These are phyloP conservation scores for Agrilus cyanescens DNA, from an alignment of 2,888 invertebrate genomes.

Conservation along the genomic window DNA sequence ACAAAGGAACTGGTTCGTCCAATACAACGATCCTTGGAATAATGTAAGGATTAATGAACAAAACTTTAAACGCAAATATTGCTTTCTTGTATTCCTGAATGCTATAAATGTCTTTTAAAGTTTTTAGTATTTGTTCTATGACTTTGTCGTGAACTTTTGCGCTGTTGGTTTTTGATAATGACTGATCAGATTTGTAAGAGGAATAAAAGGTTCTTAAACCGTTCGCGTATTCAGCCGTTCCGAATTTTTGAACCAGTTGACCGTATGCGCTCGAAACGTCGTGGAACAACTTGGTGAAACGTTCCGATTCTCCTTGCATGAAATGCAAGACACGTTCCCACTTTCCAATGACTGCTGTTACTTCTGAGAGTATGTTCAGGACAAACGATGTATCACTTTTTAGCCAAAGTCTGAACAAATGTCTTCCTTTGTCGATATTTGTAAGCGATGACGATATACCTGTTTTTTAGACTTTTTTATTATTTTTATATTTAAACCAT, in stretches of 20 bases:
- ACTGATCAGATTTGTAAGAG: conserved; percentile 20
- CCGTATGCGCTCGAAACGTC: conserved; percentile 25
- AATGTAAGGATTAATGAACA: conserved; percentile 14
- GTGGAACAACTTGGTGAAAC: conserved; percentile 20
- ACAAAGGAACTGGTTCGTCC: not conserved
- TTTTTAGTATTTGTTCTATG: conserved; percentile 10
- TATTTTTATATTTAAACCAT: no score
- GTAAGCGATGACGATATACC: no score
- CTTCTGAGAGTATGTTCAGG: conserved; percentile 23
- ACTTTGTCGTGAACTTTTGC: conserved; percentile 11
- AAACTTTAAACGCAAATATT: conserved; percentile 15
- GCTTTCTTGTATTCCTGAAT: conserved; percentile 5
- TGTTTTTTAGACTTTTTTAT: not conserved
- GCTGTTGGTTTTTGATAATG: conserved; percentile 6
- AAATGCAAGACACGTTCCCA: conserved; percentile 22
- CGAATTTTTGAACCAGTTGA: conserved; percentile 26
- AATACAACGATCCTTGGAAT: not conserved
- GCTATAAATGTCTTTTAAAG: conserved; percentile 9
- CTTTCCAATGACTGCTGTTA: conserved; percentile 19
- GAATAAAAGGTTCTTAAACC: conserved; percentile 20
- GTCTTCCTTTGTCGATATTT: conserved; percentile 11
- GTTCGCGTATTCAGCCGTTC: conserved; percentile 18
- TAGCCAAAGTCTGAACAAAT: conserved; percentile 23
- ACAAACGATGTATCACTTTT: conserved; percentile 22
- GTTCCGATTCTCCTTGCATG: conserved; percentile 24